These are phyloP conservation scores for Drosophila austrosaltans DNA, from an alignment of 2,888 invertebrate genomes.

Conservation along the genomic window DNA sequence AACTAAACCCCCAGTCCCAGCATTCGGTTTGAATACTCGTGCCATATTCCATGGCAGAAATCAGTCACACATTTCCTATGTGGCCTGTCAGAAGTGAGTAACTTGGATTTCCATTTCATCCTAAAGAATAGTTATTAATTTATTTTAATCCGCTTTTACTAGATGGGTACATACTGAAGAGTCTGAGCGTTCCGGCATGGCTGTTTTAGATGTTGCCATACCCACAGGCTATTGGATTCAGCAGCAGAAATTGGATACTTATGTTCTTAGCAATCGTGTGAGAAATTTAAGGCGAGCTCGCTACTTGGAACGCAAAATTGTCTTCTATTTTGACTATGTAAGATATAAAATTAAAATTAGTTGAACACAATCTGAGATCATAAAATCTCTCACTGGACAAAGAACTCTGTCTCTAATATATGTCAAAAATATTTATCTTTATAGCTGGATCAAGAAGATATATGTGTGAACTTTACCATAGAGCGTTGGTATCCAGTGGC, in stretches of 20 bases:
- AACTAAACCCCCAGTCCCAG: conserved; percentile 90
- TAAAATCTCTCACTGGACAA: not conserved
- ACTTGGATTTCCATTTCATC: too few relatives aligned
- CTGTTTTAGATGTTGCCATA: conserved; percentile 92
- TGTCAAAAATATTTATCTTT: conserved; percentile 27
- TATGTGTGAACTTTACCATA: conserved; percentile 95
- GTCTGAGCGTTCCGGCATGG: conserved; percentile 93
- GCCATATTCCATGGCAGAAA: conserved; percentile 94
- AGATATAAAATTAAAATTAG: conserved; percentile 82
- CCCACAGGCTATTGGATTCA: conserved; percentile 96
- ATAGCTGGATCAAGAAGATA: conserved; percentile 91
- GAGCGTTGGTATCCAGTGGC: conserved; percentile 98
- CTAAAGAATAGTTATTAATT: not conserved
- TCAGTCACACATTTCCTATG: conserved; percentile 95
- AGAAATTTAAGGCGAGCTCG: conserved; percentile 93
- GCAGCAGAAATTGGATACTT: conserved; percentile 93
- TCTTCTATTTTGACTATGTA: conserved; percentile 97
- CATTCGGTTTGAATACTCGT: conserved; percentile 91
- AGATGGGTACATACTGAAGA: conserved; percentile 92
- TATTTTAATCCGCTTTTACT: not conserved
- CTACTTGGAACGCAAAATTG: conserved; percentile 91
- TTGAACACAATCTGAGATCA: not conserved
- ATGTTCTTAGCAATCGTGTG: conserved; percentile 91
- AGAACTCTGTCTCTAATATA: not conserved
- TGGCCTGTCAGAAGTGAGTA: conserved; percentile 92